Evolutionary conservation across 2,113 vertebrate genomes (phyloP).

Genomic region (Erpornis zantholeuca): DNA sequence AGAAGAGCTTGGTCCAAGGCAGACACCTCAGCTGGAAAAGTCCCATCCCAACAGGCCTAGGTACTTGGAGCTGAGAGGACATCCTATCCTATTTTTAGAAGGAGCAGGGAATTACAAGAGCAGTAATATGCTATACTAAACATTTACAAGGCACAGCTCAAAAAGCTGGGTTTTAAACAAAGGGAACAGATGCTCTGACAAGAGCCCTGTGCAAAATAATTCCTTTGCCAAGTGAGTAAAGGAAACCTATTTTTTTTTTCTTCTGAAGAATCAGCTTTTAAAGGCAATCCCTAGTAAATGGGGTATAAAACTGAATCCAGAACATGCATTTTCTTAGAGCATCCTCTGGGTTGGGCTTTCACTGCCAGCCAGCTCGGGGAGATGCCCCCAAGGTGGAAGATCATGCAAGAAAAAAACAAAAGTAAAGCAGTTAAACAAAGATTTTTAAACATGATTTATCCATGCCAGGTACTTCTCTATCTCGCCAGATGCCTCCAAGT

Average conservation of each 20-base stretch:
- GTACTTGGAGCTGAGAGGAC: neutral
- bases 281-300: neutral
- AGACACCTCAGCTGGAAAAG: neutral
- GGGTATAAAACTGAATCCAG: neutral
- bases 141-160: neutral
- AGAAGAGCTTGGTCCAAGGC: neutral
- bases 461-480: neutral
- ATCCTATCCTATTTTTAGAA: neutral
- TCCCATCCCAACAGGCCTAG: neutral
- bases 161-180: neutral
- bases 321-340: neutral
- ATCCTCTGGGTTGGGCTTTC: neutral
- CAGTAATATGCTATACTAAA: neutral
- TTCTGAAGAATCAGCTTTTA: neutral
- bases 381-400: neutral
- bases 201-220: neutral
- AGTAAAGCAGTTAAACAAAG: neutral
- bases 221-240: neutral
- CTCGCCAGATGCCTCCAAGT: slow-evolving; percentile 13
- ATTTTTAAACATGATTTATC: slow-evolving; percentile 33
- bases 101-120: neutral
- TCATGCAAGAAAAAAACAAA: neutral
- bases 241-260: neutral
- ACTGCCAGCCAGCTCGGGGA: neutral
- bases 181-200: neutral